Conservation (phyloP, 2,888 invertebrate genomes). For the Crepidodera aurea region DNA sequence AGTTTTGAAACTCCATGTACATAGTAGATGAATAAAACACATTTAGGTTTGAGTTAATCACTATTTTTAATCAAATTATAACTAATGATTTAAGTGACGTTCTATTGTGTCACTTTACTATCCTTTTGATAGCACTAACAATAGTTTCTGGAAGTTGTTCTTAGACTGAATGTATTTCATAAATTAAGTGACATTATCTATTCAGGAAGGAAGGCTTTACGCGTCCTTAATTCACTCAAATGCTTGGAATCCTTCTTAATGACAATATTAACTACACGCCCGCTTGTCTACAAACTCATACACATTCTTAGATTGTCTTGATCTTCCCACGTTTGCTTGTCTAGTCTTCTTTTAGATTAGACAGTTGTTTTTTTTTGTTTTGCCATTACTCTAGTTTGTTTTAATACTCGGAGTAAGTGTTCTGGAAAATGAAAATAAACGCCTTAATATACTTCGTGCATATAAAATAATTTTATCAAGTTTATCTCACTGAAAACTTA, state of each 20-base stretch:
- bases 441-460: too few species aligned
- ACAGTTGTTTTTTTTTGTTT: too few species aligned
- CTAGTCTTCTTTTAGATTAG: not conserved
- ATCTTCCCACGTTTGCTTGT: not conserved
- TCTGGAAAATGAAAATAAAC: too few species aligned
- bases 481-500: too few species aligned
- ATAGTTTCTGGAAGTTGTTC: conserved; percentile 1
- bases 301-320: not conserved
- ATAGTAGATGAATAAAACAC: too few species aligned
- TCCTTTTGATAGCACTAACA: not conserved
- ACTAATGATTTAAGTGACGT: conserved; percentile 10
- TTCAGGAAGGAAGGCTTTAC: conserved; percentile 9
- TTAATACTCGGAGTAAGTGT: too few species aligned
- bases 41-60: too few species aligned
- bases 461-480: too few species aligned
- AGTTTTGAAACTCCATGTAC: too few species aligned
- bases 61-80: not conserved
- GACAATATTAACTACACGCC: conserved; percentile 2
- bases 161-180: conserved; percentile 5
- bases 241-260: conserved; percentile 9
- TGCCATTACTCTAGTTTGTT: too few species aligned
- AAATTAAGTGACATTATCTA: conserved; percentile 11
- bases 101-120: not conserved
- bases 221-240: conserved; percentile 8
- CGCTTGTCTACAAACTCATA: not conserved